Evolutionary conservation across 2,888 invertebrate species (phyloP).

Genomic region (Ellobium chinense): DNA sequence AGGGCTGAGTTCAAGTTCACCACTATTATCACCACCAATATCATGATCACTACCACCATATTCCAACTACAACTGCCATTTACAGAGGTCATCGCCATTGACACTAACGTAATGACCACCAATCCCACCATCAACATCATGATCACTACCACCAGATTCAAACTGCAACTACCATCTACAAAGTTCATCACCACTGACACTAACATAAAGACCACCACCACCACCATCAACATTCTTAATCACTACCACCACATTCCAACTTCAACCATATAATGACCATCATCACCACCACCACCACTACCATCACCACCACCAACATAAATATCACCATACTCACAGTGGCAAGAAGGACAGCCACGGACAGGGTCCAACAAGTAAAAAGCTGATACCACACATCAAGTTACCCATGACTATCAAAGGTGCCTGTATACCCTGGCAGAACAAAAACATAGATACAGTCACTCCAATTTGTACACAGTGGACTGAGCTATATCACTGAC

Average conservation of each 20-base stretch:
- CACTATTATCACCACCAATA: neutral
- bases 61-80: neutral
- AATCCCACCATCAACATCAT: neutral
- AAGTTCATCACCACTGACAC: neutral
- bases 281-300: neutral
- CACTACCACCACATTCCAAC: neutral
- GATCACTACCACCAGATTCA: neutral
- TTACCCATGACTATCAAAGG: conserved; percentile 55
- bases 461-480: neutral
- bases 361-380: conserved; percentile 45
- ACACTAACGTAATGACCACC: neutral
- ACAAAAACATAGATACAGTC: neutral
- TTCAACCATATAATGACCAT: neutral
- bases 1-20: neutral
- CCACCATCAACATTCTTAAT: neutral
- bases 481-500: too few relatives aligned
- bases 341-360: conserved; percentile 58
- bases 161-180: neutral
- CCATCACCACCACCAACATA: neutral
- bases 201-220: neutral
- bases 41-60: neutral
- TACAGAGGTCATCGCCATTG: neutral
- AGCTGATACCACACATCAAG: conserved; percentile 33
- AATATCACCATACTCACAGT: conserved; percentile 49
- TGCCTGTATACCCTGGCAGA: conserved; percentile 36